Base-by-base conservation (phyloP, 2,888 invertebrate genomes). In the Pocota personata region DNA sequence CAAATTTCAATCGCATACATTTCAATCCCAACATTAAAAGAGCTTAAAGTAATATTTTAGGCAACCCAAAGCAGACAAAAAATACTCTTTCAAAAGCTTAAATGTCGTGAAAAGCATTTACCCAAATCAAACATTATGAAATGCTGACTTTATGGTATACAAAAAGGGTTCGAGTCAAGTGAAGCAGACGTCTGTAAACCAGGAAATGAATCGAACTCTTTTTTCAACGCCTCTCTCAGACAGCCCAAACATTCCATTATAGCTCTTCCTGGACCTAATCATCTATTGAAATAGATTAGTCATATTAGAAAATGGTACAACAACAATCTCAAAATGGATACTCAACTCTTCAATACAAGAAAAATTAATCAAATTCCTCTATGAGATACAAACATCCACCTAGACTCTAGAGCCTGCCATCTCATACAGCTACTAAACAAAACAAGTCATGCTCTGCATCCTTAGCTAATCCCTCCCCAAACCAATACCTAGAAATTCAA, bases 401-500 rank as follows among this genome's bases (percentile, higher is more conserved):
- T 10, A 27, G 4, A 2, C 2, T 37, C 37, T 16, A 12, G 5
- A 3, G 1, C 3, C n/a, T 40, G 40, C 3, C 40, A 40, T 40
- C n/a, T 12, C 6, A 4, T 37, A 14, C 14, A 32, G 8, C 3
- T 16, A 3, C 30, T 21, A 19, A 19, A 27, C 64, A 5, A 21
- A 21, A 5, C n/a, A 50, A 24, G n/a, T 16, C 14, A 14, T 35
- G 7, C 52, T 27, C 8, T 27, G 5, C 52, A 14, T 32, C 21
- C 3, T 8, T 27, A 40, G 40, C 55, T 69, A 69, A 55, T 69
- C 75, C 16, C 46, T 27, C 21, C 16, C 12, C 21, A 35, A 21
- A 19, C 40, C 40, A 24, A 30, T 55, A 55, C 16, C 21, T n/a
- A 35, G 37, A 30, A 50, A 66, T 77, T 71, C 43, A 77, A 67